These are phyloP conservation scores for Aethina tumida DNA, from an alignment of 1,140 invertebrate species.

Conservation along the genomic window DNA sequence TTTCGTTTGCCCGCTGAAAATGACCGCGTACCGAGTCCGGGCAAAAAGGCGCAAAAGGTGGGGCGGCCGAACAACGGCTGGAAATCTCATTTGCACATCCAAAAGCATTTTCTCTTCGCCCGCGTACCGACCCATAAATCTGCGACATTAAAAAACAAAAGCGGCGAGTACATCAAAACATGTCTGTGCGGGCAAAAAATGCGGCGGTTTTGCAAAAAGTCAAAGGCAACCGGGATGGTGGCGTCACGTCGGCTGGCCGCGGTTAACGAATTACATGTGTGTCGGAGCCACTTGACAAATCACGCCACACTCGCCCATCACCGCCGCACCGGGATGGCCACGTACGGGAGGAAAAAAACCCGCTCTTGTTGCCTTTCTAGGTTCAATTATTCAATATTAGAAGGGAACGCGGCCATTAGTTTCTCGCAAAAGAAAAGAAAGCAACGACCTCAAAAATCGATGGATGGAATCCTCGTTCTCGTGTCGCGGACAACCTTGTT, in stretches of 20 bases:
- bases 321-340: slow-evolving; percentile 6
- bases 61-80: slow-evolving; percentile 13
- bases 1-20: slow-evolving; percentile 3
- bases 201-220: slow-evolving; percentile 29
- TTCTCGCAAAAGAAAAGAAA: too few species aligned
- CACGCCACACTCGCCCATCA: slow-evolving; percentile 29
- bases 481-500: too few species aligned
- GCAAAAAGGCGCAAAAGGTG: slow-evolving; percentile 9
- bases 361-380: too few species aligned
- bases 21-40: slow-evolving; percentile 2
- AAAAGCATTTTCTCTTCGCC: slow-evolving; percentile 16
- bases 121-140: slow-evolving; percentile 25
- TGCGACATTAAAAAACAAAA: slow-evolving; percentile 31
- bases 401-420: too few species aligned
- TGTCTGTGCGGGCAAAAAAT: slow-evolving; percentile 29
- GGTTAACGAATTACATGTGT: slow-evolving; percentile 37
- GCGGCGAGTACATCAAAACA: slow-evolving; percentile 33
- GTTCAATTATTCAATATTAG: too few species aligned
- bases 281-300: slow-evolving; percentile 37
- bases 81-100: slow-evolving; percentile 25
- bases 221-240: slow-evolving; percentile 23
- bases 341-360: slow-evolving; percentile 4
- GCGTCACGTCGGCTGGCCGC: slow-evolving; percentile 34
- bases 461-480: too few species aligned
- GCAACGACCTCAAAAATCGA: too few species aligned